Conservation (phyloP, 2,113 vertebrate genomes). For the Nymphicus hollandicus region DNA sequence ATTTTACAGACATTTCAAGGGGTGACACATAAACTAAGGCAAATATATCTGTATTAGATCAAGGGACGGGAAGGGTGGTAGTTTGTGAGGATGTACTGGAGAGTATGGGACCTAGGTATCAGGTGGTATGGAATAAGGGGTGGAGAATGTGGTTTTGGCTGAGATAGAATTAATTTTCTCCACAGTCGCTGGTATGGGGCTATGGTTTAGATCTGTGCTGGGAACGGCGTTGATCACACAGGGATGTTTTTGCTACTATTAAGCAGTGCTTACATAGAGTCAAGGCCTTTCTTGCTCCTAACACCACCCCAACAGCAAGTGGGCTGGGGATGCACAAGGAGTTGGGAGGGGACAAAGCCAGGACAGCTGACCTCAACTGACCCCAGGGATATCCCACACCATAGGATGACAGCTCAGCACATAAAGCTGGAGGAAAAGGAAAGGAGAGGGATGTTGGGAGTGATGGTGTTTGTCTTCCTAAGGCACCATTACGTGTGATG, state of each 20-base stretch:
- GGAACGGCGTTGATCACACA: background rate
- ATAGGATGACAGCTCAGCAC: background rate
- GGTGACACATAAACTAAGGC: background rate
- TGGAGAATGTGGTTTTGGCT: background rate
- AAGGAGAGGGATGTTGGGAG: background rate
- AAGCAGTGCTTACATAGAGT: background rate
- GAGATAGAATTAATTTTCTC: background rate
- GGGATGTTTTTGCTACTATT: background rate
- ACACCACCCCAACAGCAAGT: accelerated
- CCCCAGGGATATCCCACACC: background rate
- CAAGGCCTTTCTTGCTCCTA: background rate
- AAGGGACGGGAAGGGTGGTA: background rate
- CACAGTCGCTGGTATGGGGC: background rate
- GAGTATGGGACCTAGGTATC: background rate
- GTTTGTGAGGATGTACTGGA: background rate
- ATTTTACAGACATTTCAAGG: background rate
- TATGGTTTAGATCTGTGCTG: background rate
- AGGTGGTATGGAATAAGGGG: background rate
- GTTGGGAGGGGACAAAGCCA: background rate
- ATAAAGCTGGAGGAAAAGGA: background rate
- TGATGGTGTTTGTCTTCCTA: background rate
- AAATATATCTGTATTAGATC: background rate
- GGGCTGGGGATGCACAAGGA: background rate
- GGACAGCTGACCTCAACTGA: background rate
- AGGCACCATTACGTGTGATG: accelerated